A percentile compares a stretch with the other conserved stretches of the same genome.
phyloP scores from a whole-genome alignment of 2,113 vertebrate genomes.

The Melospiza melodia region DNA sequence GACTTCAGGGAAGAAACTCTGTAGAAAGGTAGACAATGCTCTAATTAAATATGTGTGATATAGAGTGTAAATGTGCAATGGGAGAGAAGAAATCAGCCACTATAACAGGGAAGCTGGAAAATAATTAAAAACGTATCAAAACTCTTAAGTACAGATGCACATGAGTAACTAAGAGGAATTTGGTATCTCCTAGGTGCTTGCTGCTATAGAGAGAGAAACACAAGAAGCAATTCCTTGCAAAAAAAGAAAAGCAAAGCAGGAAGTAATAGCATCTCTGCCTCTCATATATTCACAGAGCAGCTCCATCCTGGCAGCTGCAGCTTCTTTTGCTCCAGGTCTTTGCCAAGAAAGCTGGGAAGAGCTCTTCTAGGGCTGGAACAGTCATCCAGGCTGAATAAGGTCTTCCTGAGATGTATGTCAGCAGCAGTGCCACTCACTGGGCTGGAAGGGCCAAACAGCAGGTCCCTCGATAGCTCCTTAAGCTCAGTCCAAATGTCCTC shows the following conservation, averaged over 20 bases:
- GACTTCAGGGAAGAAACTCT: neutral
- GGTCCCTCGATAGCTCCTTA: neutral
- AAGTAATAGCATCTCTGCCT: neutral
- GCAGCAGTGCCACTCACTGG: neutral
- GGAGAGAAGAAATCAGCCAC: neutral
- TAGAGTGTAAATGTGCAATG: neutral
- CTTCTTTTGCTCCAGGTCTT: neutral
- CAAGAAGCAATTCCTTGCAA: neutral
- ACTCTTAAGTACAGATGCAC: neutral
- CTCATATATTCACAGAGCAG: neutral
- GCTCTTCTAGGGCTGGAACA: neutral
- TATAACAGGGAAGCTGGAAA: constrained; percentile 2
- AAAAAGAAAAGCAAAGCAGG: neutral
- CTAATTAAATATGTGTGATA: neutral
- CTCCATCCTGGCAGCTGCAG: neutral
- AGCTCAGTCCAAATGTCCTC: neutral
- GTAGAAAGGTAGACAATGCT: neutral
- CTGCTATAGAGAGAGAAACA: constrained; percentile 6
- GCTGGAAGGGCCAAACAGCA: neutral
- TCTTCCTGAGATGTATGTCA: neutral
- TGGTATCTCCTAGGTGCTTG: neutral
- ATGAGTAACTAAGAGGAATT: neutral
- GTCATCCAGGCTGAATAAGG: neutral
- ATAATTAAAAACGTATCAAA: constrained; percentile 10
- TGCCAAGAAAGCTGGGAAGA: constrained; percentile 23